These are phyloP conservation scores for Gymnarchus niloticus DNA, from an alignment of 2,113 vertebrate genomes.

Conservation along the genomic window DNA sequence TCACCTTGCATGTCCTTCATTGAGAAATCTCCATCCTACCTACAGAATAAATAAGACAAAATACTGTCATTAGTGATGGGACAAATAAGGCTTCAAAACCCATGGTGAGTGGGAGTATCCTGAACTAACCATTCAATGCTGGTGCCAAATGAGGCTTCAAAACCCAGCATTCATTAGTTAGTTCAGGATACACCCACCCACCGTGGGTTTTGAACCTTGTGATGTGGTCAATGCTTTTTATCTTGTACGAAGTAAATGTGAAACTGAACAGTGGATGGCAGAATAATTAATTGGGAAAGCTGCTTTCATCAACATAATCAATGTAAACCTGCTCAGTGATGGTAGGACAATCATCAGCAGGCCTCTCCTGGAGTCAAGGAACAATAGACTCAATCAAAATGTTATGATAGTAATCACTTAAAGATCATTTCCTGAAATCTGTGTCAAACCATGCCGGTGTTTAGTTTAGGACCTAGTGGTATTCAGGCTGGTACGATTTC, in stretches of 20 bases:
- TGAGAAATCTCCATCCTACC: too few relatives aligned
- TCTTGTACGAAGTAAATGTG: not conserved
- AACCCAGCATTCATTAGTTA: not conserved
- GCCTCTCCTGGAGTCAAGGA: not conserved
- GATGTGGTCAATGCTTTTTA: not conserved
- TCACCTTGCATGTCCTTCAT: too few relatives aligned
- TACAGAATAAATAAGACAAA: too few relatives aligned
- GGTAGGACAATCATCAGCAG: not conserved
- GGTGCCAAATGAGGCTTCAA: too few relatives aligned
- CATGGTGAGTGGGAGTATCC: too few relatives aligned
- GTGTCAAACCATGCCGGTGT: not conserved
- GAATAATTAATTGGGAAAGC: not conserved
- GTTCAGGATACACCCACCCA: too few relatives aligned
- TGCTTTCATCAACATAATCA: not conserved
- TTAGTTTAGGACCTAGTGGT: not conserved
- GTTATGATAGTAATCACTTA: not conserved
- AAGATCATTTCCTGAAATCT: not conserved
- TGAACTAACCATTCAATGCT: too few relatives aligned
- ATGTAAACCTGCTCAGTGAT: not conserved
- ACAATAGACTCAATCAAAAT: conserved; percentile 9
- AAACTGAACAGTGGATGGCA: not conserved
- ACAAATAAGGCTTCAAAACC: too few relatives aligned
- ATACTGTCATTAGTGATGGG: too few relatives aligned
- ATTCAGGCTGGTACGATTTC: not conserved
- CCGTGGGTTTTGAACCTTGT: too few relatives aligned